Base-by-base conservation (phyloP, 2,797 vertebrate species). In the Cichlasoma orientale region DNA sequence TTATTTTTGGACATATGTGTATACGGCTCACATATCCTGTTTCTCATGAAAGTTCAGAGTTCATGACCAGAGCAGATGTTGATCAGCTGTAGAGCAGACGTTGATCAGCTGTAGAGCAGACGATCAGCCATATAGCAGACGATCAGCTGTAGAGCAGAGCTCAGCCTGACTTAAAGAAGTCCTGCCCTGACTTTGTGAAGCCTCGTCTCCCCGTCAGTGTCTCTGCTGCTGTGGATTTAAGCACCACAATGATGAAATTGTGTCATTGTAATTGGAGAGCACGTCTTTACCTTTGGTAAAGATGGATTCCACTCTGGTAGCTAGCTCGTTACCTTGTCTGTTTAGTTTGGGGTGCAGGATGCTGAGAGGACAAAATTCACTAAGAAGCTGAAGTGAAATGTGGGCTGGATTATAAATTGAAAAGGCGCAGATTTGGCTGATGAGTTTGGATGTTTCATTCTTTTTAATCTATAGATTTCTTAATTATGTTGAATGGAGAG, bases 181-280 rank as follows among this genome's bases (percentile, higher is more conserved):
- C 29, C 29, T 29, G 29, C 29, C 4, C 29, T 29, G 27, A 3
- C 9, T 19, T 29, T 29, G 9, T 19, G 18, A 57, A 31, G 27
- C 9, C 29, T 57, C 56, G 31, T 27, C 7, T 57, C 27, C 41
- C 41, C 19, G 2, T 59, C 33, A 61, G 4, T 25, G 21, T 63
- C 21, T 41, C n/a, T 63, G 36, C 36, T 63, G 59, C 7, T 0
- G 36, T 18, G 13, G 14, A 6, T 18, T 25, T 21, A 44, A 63
- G 25, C 4, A 25, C 44, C 36, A 21, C 0, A 7, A 16, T 0
- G n/a, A 63, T 1, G 0, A 25, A 0, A 3, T 61, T 41, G 23
- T 13, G 12, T 44, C 41, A 14, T 44, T 5, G 12, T 44, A 44
- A 44, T 25, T 66, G 59, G 38, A 47, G 0, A 47, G 38, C 38